Base-by-base conservation (phyloP, 2,888 invertebrate genomes). In the Aphrophora alni region DNA sequence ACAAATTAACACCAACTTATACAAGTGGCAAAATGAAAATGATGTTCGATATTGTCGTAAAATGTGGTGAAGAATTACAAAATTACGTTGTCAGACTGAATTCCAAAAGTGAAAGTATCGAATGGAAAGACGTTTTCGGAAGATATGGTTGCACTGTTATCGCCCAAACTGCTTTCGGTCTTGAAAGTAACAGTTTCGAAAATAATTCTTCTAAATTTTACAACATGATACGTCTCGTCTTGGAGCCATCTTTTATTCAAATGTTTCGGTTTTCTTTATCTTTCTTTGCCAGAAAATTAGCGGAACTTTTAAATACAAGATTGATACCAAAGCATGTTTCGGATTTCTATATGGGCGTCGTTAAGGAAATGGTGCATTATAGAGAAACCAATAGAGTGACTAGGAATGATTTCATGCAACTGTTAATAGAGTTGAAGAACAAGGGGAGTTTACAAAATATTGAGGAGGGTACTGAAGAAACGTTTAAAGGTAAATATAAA, bases 151-250 rank as follows among this genome's bases (percentile, higher is more conserved):
- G 85, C 83, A 86, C 86, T 44, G 85, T 86, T 0, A 86, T 87
- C 17, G 85, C 86, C 1, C 81, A 84, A 0, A 85, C 85, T 71
- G 86, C 85, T 12, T 86, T 86, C 82, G 86, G 86, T 0, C 88
- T 92, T n/a, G 90, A 92, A 82, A 91, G 91, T 84, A 90, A 92
- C 84, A 90, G 90, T 38, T 90, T 92, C 84, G 88, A 89, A 70
- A 89, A 91, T 86, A 88, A 90, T 0, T 87, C 90, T 75, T 90
- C 91, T 0, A 90, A 91, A 84, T 92, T 92, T 86, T 88, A 88
- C 81, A 85, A 17, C 80, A 85, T 81, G 82, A 28, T 33, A 4
- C 21, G 44, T 0, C 68, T 68, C 44, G 28, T 78, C 38, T 25
- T 75, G 2, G 75, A 44, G 27, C 78, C 77, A 0, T 73, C 75